phyloP scores from a whole-genome alignment of 2,113 vertebrate genomes.

The Cephalophus harveyi region DNA sequence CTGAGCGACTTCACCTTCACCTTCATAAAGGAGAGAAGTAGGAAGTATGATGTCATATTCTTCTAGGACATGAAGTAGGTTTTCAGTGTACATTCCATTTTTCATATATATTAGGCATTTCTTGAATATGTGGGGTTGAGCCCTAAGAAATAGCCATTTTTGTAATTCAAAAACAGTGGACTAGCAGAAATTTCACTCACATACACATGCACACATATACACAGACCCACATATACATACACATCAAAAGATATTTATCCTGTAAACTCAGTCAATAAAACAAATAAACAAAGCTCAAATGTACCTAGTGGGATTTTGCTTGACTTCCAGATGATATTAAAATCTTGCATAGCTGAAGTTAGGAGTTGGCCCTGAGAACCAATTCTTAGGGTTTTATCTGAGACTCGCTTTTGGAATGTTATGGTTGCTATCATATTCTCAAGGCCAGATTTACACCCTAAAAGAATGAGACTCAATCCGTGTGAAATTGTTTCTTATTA shows the following conservation, averaged over 20 bases:
- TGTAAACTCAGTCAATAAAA: not conserved
- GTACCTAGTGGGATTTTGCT: not conserved
- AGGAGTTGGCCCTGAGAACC: not conserved
- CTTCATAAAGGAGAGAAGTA: not conserved
- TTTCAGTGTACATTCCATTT: not conserved
- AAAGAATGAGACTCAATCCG: not conserved
- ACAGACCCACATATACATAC: not conserved
- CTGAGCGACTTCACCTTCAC: too few species aligned
- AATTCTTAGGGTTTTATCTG: not conserved
- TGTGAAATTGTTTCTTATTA: not conserved
- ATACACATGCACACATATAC: not conserved
- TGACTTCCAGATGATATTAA: not conserved
- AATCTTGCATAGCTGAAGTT: not conserved
- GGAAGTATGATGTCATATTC: not conserved
- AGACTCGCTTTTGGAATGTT: not conserved
- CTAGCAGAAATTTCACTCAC: not conserved
- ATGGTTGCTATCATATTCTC: not conserved
- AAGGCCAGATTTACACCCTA: not conserved
- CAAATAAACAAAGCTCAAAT: not conserved
- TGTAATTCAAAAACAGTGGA: not conserved
- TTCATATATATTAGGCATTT: not conserved
- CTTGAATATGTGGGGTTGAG: not conserved
- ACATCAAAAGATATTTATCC: not conserved
- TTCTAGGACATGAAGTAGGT: not conserved
- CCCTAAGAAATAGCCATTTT: not conserved